Evolutionary conservation across 2,888 invertebrate genomes (phyloP).

Genomic region (Trichacis sp.): DNA sequence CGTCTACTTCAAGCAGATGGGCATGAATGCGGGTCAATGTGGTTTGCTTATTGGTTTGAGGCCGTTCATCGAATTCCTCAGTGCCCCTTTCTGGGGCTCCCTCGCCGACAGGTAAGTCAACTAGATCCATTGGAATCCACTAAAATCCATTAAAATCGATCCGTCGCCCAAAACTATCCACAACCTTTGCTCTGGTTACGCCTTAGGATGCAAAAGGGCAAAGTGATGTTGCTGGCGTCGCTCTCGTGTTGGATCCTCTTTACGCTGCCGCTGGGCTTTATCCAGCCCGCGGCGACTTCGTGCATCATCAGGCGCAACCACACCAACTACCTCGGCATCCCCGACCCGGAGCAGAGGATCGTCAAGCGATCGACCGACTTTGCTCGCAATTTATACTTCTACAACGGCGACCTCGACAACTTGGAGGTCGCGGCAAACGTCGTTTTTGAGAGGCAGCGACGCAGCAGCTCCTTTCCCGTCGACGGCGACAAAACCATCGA

Average conservation of each 20-base stretch:
- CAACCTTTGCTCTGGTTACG: too few species aligned
- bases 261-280: slow-evolving; percentile 94
- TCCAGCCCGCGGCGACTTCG: slow-evolving; percentile 93
- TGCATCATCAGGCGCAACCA: slow-evolving; percentile 79
- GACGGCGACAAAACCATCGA: slow-evolving; percentile 44
- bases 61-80: slow-evolving; percentile 96
- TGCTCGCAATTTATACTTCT: slow-evolving; percentile 46
- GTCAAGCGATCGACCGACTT: slow-evolving; percentile 70
- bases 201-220: slow-evolving; percentile 84
- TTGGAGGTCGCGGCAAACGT: slow-evolving; percentile 61
- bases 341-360: slow-evolving; percentile 69
- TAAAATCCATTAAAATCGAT: too few species aligned
- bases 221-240: slow-evolving; percentile 88
- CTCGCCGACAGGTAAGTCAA: slow-evolving; percentile 84
- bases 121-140: too few species aligned
- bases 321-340: slow-evolving; percentile 75
- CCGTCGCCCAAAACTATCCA: too few species aligned
- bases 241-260: slow-evolving; percentile 96
- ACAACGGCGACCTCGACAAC: slow-evolving; percentile 51
- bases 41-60: slow-evolving; percentile 94
- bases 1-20: slow-evolving; percentile 99
- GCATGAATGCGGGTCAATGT: slow-evolving; percentile 97
- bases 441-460: slow-evolving; percentile 60
- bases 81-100: slow-evolving; percentile 98
- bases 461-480: slow-evolving; percentile 18